Evolutionary conservation across 2,888 invertebrate genomes (phyloP).

Genomic region (Trimorus sp.): DNA sequence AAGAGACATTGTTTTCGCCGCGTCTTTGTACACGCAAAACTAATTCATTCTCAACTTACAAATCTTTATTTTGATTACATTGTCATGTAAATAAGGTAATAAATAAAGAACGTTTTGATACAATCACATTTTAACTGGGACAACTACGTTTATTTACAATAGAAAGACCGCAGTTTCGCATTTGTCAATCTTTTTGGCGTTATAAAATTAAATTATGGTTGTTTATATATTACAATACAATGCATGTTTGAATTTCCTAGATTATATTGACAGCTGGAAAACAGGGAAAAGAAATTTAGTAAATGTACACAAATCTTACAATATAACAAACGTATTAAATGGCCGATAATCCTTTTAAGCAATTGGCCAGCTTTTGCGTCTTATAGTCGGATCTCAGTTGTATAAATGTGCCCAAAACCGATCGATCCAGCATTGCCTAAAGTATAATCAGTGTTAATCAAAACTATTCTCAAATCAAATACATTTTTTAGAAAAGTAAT

Average conservation of each 20-base stretch:
- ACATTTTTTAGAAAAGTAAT: neutral
- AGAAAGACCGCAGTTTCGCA: too few relatives aligned
- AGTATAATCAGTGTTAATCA: conserved; percentile 73
- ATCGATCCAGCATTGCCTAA: conserved; percentile 94
- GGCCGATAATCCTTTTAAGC: conserved; percentile 81
- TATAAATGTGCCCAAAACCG: conserved; percentile 95
- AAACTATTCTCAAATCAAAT: neutral
- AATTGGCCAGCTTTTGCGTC: conserved; percentile 89
- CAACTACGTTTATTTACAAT: too few relatives aligned
- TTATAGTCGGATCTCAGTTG: conserved; percentile 97
- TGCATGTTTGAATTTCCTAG: too few relatives aligned
- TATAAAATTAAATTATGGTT: too few relatives aligned
- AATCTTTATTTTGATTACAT: neutral
- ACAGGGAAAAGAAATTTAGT: neutral
- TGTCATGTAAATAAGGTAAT: neutral
- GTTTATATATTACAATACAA: too few relatives aligned
- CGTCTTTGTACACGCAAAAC: conserved; percentile 92
- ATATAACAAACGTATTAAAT: too few relatives aligned
- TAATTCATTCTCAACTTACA: conserved; percentile 16
- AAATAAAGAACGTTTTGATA: too few relatives aligned
- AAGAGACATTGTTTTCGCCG: conserved; percentile 98
- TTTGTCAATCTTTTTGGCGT: too few relatives aligned
- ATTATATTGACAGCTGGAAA: too few relatives aligned
- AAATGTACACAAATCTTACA: too few relatives aligned
- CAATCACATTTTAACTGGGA: too few relatives aligned